Conservation (phyloP, 2,888 invertebrate genomes). For the Drosophila merina region DNA sequence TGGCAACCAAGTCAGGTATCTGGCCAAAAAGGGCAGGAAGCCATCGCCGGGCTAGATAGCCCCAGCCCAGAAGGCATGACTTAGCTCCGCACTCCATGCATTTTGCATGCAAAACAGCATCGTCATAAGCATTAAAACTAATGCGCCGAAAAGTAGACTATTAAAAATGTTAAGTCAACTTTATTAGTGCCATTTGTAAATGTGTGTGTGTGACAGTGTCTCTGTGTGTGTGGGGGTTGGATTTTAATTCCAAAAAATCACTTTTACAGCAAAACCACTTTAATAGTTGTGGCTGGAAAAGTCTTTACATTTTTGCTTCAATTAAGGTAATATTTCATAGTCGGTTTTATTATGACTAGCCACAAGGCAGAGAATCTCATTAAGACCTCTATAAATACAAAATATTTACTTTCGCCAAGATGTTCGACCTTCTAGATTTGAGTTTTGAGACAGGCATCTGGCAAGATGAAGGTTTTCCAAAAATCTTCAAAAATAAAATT, state of each 20-base stretch:
- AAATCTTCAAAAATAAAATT: slow-evolving; percentile 1
- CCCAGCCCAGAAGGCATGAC: slow-evolving; percentile 4
- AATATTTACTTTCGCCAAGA: not conserved
- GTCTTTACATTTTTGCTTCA: not conserved
- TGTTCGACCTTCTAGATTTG: not conserved
- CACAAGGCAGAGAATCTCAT: not conserved
- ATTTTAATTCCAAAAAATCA: not conserved
- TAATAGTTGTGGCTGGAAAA: not conserved
- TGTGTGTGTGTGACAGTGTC: not conserved
- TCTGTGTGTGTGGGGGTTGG: slow-evolving; percentile 11
- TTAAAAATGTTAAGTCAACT: slow-evolving; percentile 66
- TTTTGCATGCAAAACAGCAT: slow-evolving; percentile 33
- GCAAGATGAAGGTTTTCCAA: not conserved
- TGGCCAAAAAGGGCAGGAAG: slow-evolving; percentile 17
- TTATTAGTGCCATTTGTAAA: slow-evolving; percentile 55
- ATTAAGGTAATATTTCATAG: not conserved
- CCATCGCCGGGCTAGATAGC: slow-evolving; percentile 1
- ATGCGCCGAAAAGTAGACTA: slow-evolving; percentile 76
- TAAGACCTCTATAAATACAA: not conserved
- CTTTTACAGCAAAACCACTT: not conserved
- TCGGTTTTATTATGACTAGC: not conserved
- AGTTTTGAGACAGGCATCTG: not conserved
- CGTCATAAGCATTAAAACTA: slow-evolving; percentile 65
- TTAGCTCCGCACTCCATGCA: slow-evolving; percentile 3
- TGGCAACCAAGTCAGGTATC: slow-evolving; percentile 47